Evolutionary conservation across 2,888 invertebrate species (phyloP).

Genomic region (Drosophila emarginata): DNA sequence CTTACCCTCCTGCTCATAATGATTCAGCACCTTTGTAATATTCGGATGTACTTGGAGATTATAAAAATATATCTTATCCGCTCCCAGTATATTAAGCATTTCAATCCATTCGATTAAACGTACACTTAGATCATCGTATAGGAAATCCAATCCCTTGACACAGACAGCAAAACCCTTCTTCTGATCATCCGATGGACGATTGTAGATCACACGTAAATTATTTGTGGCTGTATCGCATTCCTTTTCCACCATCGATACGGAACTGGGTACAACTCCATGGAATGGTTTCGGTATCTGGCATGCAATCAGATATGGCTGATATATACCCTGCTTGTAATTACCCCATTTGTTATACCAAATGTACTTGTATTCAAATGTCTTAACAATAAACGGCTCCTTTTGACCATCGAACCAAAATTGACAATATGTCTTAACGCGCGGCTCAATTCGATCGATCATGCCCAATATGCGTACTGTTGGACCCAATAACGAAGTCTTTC

Average conservation of each 20-base stretch:
- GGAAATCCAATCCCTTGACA: slow-evolving; percentile 96
- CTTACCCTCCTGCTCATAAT: slow-evolving; percentile 86
- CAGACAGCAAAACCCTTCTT: slow-evolving; percentile 94
- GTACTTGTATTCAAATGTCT: slow-evolving; percentile 94
- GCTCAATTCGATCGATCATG: slow-evolving; percentile 95
- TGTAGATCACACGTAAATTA: slow-evolving; percentile 91
- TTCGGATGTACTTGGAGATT: slow-evolving; percentile 95
- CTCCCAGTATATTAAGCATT: slow-evolving; percentile 91
- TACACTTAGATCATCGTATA: slow-evolving; percentile 94
- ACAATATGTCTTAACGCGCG: slow-evolving; percentile 91
- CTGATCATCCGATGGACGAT: slow-evolving; percentile 85
- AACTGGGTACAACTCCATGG: slow-evolving; percentile 88
- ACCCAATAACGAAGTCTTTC: slow-evolving; percentile 90
- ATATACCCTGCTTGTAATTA: slow-evolving; percentile 94
- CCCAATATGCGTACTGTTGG: slow-evolving; percentile 92
- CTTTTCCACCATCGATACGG: slow-evolving; percentile 92
- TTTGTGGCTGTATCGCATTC: slow-evolving; percentile 93
- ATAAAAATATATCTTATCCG: slow-evolving; percentile 95
- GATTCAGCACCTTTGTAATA: slow-evolving; percentile 89
- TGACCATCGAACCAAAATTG: slow-evolving; percentile 95
- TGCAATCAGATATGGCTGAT: slow-evolving; percentile 94
- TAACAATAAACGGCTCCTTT: slow-evolving; percentile 90
- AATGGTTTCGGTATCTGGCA: slow-evolving; percentile 92
- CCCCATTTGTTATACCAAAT: slow-evolving; percentile 98
- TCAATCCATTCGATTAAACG: slow-evolving; percentile 97